Conservation (phyloP, 2,113 vertebrate genomes). For the Pimephales promelas region DNA sequence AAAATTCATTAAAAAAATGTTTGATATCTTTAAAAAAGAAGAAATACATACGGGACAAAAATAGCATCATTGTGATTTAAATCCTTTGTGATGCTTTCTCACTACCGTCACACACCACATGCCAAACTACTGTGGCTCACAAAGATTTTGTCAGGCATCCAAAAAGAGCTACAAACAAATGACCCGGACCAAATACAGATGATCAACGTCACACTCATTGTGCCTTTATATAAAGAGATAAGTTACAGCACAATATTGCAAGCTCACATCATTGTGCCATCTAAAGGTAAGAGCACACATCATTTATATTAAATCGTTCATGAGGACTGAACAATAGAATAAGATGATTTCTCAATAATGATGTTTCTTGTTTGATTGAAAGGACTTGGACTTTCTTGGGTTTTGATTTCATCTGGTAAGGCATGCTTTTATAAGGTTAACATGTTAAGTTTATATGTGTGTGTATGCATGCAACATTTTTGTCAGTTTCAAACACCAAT, state of each 20-base stretch:
- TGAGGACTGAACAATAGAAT: too few relatives aligned
- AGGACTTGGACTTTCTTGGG: neutral
- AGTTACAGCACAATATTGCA: too few relatives aligned
- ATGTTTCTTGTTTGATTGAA: neutral
- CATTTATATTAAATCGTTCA: too few relatives aligned
- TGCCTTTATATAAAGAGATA: too few relatives aligned
- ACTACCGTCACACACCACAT: neutral
- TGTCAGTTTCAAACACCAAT: too few relatives aligned
- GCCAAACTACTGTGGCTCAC: neutral
- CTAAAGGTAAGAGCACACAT: too few relatives aligned
- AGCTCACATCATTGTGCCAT: too few relatives aligned
- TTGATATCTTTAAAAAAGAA: too few relatives aligned
- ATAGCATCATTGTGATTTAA: conserved; percentile 1
- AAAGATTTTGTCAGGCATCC: conserved; percentile 22
- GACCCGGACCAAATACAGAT: conserved; percentile 46
- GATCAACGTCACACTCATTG: conserved; percentile 41
- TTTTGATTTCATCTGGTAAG: neutral
- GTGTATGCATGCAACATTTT: too few relatives aligned
- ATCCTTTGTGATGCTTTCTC: neutral
- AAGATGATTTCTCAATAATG: neutral
- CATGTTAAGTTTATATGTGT: too few relatives aligned
- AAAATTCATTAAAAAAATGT: too few relatives aligned
- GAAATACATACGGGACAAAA: neutral
- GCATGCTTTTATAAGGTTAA: too few relatives aligned
- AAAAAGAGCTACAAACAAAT: conserved; percentile 20